These are phyloP conservation scores for Carposina sasakii DNA, from an alignment of 1,140 invertebrate species.

Conservation along the genomic window DNA sequence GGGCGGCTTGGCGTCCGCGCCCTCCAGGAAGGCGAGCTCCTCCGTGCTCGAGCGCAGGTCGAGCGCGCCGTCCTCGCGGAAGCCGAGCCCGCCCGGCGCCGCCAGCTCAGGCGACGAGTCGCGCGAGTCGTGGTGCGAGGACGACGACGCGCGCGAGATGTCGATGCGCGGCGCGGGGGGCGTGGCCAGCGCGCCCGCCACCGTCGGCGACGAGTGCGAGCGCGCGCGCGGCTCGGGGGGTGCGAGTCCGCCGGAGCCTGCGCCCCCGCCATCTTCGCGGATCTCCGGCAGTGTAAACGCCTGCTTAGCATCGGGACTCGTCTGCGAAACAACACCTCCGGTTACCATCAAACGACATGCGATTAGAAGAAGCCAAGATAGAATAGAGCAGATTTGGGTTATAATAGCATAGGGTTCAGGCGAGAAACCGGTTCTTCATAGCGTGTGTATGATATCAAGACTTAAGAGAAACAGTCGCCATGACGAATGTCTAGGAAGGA, in stretches of 20 bases:
- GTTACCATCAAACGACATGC: too few relatives aligned
- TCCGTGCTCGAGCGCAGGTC: constrained; percentile 89
- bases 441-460: too few relatives aligned
- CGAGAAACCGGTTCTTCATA: too few relatives aligned
- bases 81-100: constrained; percentile 69
- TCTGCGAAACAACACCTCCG: constrained; percentile 50
- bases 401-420: too few relatives aligned
- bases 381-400: too few relatives aligned
- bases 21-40: constrained; percentile 85
- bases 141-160: constrained; percentile 89
- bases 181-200: constrained; percentile 70
- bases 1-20: constrained; percentile 46
- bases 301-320: constrained; percentile 76
- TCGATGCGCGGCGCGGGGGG: constrained; percentile 88
- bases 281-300: constrained; percentile 79
- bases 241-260: constrained; percentile 22
- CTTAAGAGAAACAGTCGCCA: too few relatives aligned
- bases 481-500: too few relatives aligned
- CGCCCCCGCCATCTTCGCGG: constrained; percentile 71
- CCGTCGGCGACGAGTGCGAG: constrained; percentile 49
- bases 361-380: too few relatives aligned
- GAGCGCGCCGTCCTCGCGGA: constrained; percentile 84
- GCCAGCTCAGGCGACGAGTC: constrained; percentile 87
- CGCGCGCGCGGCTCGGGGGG: constrained; percentile 46
- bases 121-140: constrained; percentile 87